Base-by-base conservation (phyloP, 1,140 invertebrate species). In the Pseudomyrmex concolor region DNA sequence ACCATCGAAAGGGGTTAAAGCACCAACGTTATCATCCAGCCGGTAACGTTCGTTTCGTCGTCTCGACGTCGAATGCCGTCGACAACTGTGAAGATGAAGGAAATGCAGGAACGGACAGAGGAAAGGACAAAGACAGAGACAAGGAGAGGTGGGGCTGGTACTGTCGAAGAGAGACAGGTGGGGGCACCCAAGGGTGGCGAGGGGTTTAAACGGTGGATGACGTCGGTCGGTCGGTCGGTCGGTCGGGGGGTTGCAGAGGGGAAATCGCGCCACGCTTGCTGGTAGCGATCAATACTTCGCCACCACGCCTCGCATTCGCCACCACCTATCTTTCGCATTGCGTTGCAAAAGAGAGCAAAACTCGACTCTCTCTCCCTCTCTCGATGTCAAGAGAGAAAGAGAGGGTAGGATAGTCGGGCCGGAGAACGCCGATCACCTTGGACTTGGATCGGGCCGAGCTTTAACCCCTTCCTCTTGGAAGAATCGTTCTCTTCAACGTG, bases 251-350 rank as follows among this genome's bases (percentile, higher is more conserved):
- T 59, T 80, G 85, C 55, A 84, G 84, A 89, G 91, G 90, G 91
- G 91, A 92, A 93, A 90, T 91, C 89, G 91, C 91, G 89, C 76
- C 76, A 80, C 76, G 76, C 66, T 80, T 54, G 76, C 62, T 45
- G 48, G 88, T 90, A 81, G 76, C 89, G 92, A 93, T 92, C 92
- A 93, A 93, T 93, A 93, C 92, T 91, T 90, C 90, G 92, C 92
- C 92, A 92, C 92, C 92, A 92, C 92, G 92, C 92, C 92, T 93
- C 91, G 91, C 89, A 66, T 80, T 80, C 54, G 87, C 85, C 88
- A 89, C 91, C 91, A 87, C 91, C 91, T 92, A 91, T 87, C 76
- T 80, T 86, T 87, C 74, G 86, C 87, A 63, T 70, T 55, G 76
- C 66, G 85, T 71, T 59, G 54, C 54, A 4, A 34, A 43, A 80